Evolutionary conservation across 2,797 vertebrate genomes (phyloP).

Genomic region (Florisuga fusca): DNA sequence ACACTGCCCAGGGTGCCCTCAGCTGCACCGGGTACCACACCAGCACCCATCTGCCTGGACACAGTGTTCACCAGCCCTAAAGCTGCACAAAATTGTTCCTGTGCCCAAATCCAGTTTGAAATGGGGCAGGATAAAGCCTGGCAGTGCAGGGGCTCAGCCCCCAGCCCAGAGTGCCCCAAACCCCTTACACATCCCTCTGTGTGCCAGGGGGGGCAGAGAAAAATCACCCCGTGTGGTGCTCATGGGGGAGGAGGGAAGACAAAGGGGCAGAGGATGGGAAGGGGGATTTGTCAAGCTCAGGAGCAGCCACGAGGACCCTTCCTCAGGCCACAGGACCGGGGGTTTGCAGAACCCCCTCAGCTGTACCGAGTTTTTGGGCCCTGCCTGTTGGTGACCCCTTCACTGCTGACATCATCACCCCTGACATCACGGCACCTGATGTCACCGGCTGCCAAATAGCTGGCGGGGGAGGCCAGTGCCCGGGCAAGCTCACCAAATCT

Average conservation of each 20-base stretch:
- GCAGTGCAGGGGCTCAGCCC: fast-evolving
- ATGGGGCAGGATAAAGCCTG: not conserved
- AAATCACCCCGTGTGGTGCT: fast-evolving
- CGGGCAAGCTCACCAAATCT: not conserved
- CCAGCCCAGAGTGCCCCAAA: not conserved
- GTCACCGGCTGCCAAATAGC: not conserved
- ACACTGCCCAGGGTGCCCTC: not conserved
- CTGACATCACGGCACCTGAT: not conserved
- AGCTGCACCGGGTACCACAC: fast-evolving
- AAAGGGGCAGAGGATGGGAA: not conserved
- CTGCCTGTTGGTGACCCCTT: not conserved
- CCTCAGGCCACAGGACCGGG: fast-evolving
- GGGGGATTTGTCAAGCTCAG: not conserved
- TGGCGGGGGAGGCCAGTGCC: not conserved
- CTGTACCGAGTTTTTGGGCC: not conserved
- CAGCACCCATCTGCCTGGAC: fast-evolving
- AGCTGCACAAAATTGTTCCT: fast-evolving
- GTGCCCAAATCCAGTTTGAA: fast-evolving
- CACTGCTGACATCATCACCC: slow-evolving; percentile 4
- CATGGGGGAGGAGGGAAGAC: fast-evolving
- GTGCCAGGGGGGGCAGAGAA: fast-evolving
- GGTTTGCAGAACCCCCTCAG: not conserved
- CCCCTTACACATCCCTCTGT: fast-evolving
- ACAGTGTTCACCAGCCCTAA: fast-evolving
- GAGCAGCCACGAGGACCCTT: not conserved